Conservation (phyloP, 2,888 invertebrate genomes). For the Drosophila melanosoma region DNA sequence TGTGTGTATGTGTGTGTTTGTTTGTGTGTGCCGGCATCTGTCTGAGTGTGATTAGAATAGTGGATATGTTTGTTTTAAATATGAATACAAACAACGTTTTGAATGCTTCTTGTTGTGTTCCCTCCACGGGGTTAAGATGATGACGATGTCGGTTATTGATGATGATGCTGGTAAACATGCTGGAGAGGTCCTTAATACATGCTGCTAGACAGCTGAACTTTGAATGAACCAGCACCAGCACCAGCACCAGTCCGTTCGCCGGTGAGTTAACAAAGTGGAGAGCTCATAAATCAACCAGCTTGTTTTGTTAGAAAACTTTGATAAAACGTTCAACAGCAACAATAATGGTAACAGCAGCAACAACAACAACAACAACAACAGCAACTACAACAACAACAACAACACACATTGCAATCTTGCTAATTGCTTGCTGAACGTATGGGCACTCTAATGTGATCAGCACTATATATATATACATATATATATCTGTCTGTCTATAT, state of each 20-base stretch:
- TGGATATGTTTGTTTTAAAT: conserved; percentile 73
- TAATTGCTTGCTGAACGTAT: conserved; percentile 74
- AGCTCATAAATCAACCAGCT: conserved; percentile 74
- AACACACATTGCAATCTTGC: conserved; percentile 72
- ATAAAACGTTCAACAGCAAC: conserved; percentile 76
- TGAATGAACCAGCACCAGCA: background rate
- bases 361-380: conserved; percentile 25
- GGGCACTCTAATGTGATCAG: conserved; percentile 60
- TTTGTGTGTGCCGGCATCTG: conserved; percentile 33
- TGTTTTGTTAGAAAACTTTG: conserved; percentile 77
- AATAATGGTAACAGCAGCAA: conserved; percentile 17
- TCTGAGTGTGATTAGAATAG: conserved; percentile 66
- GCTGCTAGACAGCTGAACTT: conserved; percentile 5
- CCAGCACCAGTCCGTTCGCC: conserved; percentile 26
- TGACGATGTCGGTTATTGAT: conserved; percentile 64
- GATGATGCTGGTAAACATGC: conserved; percentile 57
- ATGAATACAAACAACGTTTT: conserved; percentile 63
- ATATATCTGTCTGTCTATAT: background rate
- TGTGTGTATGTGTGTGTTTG: conserved; percentile 21
- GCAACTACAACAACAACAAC: conserved; percentile 9
- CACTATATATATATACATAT: background rate
- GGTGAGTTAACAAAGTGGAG: conserved; percentile 76
- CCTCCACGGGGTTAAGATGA: background rate
- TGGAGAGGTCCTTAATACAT: conserved; percentile 17
- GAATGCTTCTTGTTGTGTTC: conserved; percentile 18